Base-by-base conservation (phyloP, 64 coral and sea anemone species). In the Stichodactyla helianthus region DNA sequence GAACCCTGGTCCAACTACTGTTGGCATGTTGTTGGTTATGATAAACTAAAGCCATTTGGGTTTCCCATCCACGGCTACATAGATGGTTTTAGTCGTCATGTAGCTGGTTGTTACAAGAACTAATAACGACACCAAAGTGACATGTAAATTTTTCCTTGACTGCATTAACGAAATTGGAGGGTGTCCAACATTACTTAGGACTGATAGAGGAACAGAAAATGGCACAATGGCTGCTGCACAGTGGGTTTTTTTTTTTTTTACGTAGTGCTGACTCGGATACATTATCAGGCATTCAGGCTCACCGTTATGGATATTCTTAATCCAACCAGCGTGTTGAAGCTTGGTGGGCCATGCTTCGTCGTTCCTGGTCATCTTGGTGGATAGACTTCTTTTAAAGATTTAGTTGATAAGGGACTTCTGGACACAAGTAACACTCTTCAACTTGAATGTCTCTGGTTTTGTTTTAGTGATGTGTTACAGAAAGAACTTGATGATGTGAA, bases 321-420 rank as follows among this genome's bases (percentile, higher is more conserved):
- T 35, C 31, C 31, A 35, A 35, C 31, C 31, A 35, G 31, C 31
- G 31, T 35, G 31, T 35, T 35, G 31, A 86, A 9, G 20, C 52
- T n/a, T 85, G 83, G 83, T 85, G 83, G 83, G 57, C 52, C 59
- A 59, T 85, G 11, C 59, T 63, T 20, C 55, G 59, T 10, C 55
- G 57, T n/a, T 6, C 55, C 27, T 86, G 84, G 84, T 61, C 84
- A 63, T 18, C 85, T 20, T 86, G 85, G 85, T 86, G 59, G 85
- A 71, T 86, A 14, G 17, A 64, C 62, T 55, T 71, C n/a, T 71
- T 86, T 86, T 23, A 86, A 74, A 52, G 85, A 86, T 27, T 31
- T 86, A 35, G 53, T 52, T 6, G 57, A 64, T 44, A 71, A 44
- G 27, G 85, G 28, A 70, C 18, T 70, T 20, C 85, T 86, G 4